phyloP scores from a whole-genome alignment of 2,888 invertebrate genomes.

The Leptogaster cylindrica region DNA sequence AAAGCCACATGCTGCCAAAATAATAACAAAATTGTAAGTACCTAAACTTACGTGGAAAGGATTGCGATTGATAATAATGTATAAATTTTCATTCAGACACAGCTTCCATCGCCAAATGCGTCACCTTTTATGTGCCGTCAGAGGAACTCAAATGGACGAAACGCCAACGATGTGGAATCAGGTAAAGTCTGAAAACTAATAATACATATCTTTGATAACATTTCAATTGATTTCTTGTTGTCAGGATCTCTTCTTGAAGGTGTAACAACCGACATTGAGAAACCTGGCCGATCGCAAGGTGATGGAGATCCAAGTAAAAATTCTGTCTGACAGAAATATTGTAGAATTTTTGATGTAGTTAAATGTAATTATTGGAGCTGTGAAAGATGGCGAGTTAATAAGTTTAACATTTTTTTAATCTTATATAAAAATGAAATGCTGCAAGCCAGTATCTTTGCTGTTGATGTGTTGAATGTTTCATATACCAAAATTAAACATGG shows the following conservation, averaged over 20 bases:
- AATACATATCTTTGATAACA: background rate
- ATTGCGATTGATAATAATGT: no score
- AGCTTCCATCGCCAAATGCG: constrained; percentile 76
- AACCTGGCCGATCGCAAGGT: constrained; percentile 50
- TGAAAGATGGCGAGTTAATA: constrained; percentile 39
- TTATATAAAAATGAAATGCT: background rate
- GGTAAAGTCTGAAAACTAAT: constrained; percentile 48
- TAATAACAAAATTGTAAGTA: constrained; percentile 59
- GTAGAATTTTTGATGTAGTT: constrained; percentile 27
- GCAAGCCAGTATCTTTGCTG: background rate
- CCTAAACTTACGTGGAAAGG: no score
- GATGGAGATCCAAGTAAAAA: constrained; percentile 53
- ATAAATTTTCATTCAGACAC: constrained; percentile 59
- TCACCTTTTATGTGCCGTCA: constrained; percentile 84
- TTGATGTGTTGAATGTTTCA: background rate
- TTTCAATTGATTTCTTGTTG: background rate
- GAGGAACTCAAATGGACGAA: constrained; percentile 71
- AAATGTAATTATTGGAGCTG: constrained; percentile 39
- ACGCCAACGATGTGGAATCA: constrained; percentile 60
- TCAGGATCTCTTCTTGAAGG: constrained; percentile 58
- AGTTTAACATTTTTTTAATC: no score
- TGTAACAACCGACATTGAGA: constrained; percentile 52
- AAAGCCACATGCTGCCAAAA: constrained; percentile 82
- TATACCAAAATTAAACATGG: constrained; percentile 37
- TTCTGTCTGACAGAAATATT: constrained; percentile 58